Base-by-base conservation (phyloP, 2,113 vertebrate species). In the Forbesichthys agassizii region DNA sequence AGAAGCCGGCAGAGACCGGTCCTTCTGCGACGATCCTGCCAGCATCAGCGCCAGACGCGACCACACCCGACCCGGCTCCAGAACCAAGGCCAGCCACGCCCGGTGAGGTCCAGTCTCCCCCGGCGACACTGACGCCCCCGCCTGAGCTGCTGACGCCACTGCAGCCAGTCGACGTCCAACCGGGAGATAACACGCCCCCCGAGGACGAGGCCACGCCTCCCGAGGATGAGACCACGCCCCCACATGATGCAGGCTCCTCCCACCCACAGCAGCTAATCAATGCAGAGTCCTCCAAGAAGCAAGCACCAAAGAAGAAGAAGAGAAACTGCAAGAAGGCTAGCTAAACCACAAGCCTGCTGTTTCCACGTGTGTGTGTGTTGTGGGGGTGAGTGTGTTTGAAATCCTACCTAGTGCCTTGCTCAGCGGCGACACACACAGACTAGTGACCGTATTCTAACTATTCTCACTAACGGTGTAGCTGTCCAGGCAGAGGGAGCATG, bases 281-380 rank as follows among this genome's bases (percentile, higher is more conserved):
- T 1, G 3, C 47, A 0, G 57, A 68, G 42, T 27, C 72, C 18
- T 63, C 75, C 11, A 83, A 66, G 66, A 86, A 86, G 51, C 82
- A 82, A 64, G 47, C 59, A 0, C 68, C 73, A 1, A 90, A 89
- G 84, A 91, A 89, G 6, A 90, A 87, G 78, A 91, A 91, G 81
- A 91, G 87, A 82, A 79, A 42, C 9, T 2, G 7, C 56, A 88
- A 78, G 70, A 84, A 48, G 3, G 47, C 62, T 0, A 86, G 81
- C 73, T 90, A 80, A 79, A 33, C 3, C 49, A 1, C 54, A 18
- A 56, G 54, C n/a, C 18, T 56, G 51, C 14, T 53, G 13, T 47
- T 42, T n/a, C 3, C 20, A 5, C 14, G 54, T 20, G 36, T 56
- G 42, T 46, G 42, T n/a, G 64, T 33, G 67, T 33, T 16, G 16